Evolutionary conservation across 2,797 vertebrate species (phyloP).

Genomic region (Anas georgica): DNA sequence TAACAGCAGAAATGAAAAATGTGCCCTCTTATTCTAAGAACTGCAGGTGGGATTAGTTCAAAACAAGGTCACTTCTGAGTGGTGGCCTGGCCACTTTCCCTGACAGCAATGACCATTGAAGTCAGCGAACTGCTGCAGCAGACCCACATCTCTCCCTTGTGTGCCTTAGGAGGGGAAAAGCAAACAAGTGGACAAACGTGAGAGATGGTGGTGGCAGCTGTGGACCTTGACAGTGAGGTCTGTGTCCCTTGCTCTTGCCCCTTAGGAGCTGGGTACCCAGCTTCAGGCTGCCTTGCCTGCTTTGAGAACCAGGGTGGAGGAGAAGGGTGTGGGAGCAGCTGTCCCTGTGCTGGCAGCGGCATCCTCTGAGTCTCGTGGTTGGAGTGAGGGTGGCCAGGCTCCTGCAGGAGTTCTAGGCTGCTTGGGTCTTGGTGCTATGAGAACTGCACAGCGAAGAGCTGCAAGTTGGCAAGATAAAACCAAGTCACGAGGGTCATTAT

Average conservation of each 20-base stretch:
- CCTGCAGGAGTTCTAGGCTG: no score
- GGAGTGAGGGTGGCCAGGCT: background rate
- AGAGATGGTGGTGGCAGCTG: no score
- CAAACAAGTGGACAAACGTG: no score
- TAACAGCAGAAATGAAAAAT: background rate
- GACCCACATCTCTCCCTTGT: no score
- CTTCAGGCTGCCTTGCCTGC: no score
- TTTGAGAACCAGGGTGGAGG: background rate
- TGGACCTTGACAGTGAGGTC: no score
- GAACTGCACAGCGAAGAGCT: background rate
- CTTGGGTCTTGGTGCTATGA: background rate
- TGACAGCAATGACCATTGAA: rapidly evolving
- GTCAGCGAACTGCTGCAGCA: background rate
- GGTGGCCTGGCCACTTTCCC: rapidly evolving
- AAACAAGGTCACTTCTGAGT: background rate
- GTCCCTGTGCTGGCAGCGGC: no score
- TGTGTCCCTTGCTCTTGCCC: no score
- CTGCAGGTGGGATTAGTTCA: rapidly evolving
- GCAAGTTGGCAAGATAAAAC: background rate
- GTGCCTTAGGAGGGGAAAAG: no score
- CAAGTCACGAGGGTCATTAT: no score
- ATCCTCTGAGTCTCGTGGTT: no score
- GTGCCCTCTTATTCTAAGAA: background rate
- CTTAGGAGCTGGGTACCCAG: no score
- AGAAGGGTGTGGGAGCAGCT: background rate